Base-by-base conservation (phyloP, 2,797 vertebrate species). In the Lerista edwardsae region DNA sequence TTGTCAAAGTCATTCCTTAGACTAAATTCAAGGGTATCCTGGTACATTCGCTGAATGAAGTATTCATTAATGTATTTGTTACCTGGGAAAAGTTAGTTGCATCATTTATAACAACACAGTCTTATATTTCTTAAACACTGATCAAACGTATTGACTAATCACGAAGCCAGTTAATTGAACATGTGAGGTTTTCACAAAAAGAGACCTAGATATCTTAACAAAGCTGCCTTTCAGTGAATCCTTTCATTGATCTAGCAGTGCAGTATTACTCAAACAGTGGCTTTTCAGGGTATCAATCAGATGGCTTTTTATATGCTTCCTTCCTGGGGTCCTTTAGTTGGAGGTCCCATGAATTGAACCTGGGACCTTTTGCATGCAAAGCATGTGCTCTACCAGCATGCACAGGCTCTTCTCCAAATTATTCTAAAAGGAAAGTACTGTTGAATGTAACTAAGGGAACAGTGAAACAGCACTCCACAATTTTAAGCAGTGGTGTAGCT, bases 1-100 rank as follows among this genome's bases (percentile, higher is more conserved):
- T 89, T 91, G 73, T 86, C 76, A 89, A 82, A 81, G 75, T 90
- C 81, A 89, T 86, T 34, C 86, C 79, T 78, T 81, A 88, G 7
- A 75, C 29, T 91, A 92, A 91, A 92, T 88, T 90, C 87, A 89
- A 87, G 1, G 31, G 75, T 90, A 92, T 82, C 88, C 88, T 88
- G 82, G 87, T 72, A 84, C 85, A 84, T 44, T 80, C 86, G 75
- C 88, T 93, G 90, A 88, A 82, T 83, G 87, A 86, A 90, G 86
- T 89, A 92, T 62, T 75, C 84, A 77, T 87, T 91, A 87, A 83
- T 62, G 75, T 23, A 23, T 91, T 93, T 17, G 51, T 23, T 34
- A 6, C 87, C 83, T 82, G 73, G 79, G 88, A 84, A 90, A 91
- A 88, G 64, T 47, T 44, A 86, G 84, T 76, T 39, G 27, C 11